Evolutionary conservation across 2,888 invertebrate genomes (phyloP), one percentile per base, ranked within the genome.

Genomic region (Harpalus rubripes): DNA sequence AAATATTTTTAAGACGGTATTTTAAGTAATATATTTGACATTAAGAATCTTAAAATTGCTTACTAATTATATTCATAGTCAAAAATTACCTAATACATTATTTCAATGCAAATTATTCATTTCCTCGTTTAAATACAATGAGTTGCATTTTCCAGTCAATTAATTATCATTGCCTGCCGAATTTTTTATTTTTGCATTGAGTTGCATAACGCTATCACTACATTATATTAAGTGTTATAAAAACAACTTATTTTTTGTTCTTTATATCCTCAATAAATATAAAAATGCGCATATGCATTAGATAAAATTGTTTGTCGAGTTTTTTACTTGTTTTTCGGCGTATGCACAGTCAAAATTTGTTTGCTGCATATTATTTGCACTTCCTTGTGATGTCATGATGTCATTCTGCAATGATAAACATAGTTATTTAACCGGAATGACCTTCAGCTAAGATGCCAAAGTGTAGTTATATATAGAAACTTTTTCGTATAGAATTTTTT

Each of bases 311-410:
- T 78, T 58, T 78, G 56, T 74, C 22, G 8, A 16, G 18, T 52
- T n/a, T n/a, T 78, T 78, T 78, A 12, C 7, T 26, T 58, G 18
- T 78, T 78, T 72, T 74, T 10, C 18, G 41, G 7, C 15, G 4
- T 56, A 16, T 80, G 61, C 80, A 80, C 39, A 61, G 80, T 61
- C 80, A 41, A 80, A 80, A 80, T 80, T 80, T 80, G 61, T 61
- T 26, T 80, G 80, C 18, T 61, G 61, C 80, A 80, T 80, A 15
- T 32, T 78, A 63, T 80, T 80, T 80, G 80, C 80, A 80, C 63
- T 80, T 80, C 80, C 80, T 80, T 5, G 18, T 80, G 80, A 80
- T 61, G 61, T 80, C 80, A 80, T 80, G 80, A 80, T 61, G 61
- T 61, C 80, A 80, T 61, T 61, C 10, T 80, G 80, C 80, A 61